phyloP scores from a whole-genome alignment of 2,888 invertebrate species.

The Petrolisthes manimaculis region DNA sequence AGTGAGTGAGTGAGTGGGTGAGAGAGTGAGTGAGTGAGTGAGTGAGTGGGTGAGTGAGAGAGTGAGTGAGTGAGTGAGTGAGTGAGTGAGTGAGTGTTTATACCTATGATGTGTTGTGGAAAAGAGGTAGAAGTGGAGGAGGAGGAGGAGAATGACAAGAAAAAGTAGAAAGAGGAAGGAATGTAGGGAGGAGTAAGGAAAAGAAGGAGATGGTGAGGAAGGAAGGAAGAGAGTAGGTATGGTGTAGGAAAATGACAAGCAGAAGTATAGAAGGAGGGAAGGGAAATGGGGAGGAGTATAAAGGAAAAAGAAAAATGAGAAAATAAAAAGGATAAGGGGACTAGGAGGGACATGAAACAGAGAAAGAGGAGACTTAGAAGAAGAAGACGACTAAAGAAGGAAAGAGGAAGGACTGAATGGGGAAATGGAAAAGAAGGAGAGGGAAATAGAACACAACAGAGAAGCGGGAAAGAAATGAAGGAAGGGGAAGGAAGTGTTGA shows the following conservation, averaged over 20 bases:
- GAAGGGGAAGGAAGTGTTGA: background rate
- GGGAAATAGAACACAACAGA: background rate
- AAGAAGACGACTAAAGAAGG: background rate
- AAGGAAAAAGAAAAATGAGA: background rate
- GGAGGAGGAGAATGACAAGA: background rate
- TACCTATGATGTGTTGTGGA: background rate
- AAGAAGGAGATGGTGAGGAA: background rate
- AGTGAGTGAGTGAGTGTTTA: background rate
- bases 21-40: background rate
- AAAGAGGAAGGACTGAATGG: background rate
- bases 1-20: conserved; percentile 69
- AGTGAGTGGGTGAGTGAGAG: background rate
- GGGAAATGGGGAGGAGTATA: background rate
- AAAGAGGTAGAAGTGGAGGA: background rate
- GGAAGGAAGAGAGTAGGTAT: background rate
- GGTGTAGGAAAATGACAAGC: background rate
- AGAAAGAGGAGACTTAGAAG: background rate
- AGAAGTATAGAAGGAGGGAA: background rate
- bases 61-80: background rate
- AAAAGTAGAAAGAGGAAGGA: background rate
- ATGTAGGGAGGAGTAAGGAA: background rate
- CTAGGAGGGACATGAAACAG: background rate
- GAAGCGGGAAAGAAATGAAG: background rate
- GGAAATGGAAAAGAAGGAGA: background rate
- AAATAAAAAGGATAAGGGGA: background rate